Evolutionary conservation across 2,797 vertebrate genomes (phyloP).

Genomic region (Cossypha niveicapilla): DNA sequence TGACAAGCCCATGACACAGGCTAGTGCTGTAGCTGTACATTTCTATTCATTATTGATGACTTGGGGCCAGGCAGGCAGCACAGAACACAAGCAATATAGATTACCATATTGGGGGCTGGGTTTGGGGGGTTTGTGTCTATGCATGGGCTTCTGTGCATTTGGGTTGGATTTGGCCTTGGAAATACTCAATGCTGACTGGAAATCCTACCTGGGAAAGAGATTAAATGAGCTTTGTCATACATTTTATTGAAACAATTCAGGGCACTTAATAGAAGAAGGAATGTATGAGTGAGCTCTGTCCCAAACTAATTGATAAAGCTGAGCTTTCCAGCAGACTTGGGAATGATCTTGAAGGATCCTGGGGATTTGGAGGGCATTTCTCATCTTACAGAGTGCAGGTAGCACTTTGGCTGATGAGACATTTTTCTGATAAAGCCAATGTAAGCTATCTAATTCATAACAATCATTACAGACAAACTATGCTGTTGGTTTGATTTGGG

Average conservation of each 20-base stretch:
- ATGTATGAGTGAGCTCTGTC: background rate
- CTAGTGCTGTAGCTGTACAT: slow-evolving; percentile 83
- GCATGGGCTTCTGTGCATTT: background rate
- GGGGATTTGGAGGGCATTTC: background rate
- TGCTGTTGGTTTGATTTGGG: background rate
- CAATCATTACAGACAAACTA: background rate
- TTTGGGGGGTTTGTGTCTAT: background rate
- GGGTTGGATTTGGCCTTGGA: slow-evolving; percentile 8
- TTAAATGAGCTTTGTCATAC: background rate
- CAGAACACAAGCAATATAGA: slow-evolving; percentile 88
- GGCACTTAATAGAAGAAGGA: background rate
- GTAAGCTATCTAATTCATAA: background rate
- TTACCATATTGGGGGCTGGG: slow-evolving; percentile 74
- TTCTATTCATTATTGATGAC: slow-evolving; percentile 97
- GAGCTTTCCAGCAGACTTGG: background rate
- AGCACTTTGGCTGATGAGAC: background rate
- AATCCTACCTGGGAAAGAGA: background rate
- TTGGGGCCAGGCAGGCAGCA: slow-evolving; percentile 83
- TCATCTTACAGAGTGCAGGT: background rate
- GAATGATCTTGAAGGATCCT: background rate
- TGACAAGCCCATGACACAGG: slow-evolving; percentile 84
- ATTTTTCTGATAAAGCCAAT: background rate
- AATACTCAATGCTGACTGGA: slow-evolving; percentile 38
- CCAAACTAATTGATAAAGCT: background rate
- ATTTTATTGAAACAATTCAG: background rate